phyloP scores from a whole-genome alignment of 2,797 vertebrate genomes.

The Spinus pinus region DNA sequence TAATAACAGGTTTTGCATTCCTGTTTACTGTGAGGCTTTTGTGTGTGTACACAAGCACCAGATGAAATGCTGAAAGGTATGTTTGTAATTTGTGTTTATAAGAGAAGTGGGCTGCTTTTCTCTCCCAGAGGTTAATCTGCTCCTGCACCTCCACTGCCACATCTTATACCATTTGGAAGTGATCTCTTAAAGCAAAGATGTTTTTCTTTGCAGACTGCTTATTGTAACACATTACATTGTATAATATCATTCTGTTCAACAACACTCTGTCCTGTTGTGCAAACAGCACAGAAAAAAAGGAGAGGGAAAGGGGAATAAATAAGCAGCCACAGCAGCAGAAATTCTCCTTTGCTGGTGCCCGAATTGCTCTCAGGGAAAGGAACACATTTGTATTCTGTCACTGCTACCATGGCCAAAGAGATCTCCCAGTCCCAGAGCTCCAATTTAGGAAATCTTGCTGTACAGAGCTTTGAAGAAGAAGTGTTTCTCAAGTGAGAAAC shows the following conservation, averaged over 20 bases:
- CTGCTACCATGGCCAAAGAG: constrained; percentile 1
- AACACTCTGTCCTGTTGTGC: background rate
- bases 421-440: constrained; percentile 2
- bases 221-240: background rate
- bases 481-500: background rate
- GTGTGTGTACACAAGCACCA: background rate
- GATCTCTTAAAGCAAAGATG: background rate
- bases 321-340: background rate
- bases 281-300: background rate
- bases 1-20: background rate
- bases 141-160: background rate
- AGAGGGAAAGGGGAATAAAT: background rate
- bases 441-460: constrained; percentile 7
- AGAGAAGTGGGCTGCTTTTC: background rate
- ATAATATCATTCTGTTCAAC: background rate
- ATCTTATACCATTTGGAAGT: background rate
- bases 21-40: background rate
- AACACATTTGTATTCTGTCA: constrained; percentile 29
- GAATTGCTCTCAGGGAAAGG: background rate
- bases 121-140: background rate
- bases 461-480: background rate
- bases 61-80: background rate
- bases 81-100: background rate
- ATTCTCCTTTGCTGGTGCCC: background rate
- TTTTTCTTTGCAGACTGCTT: background rate